These are phyloP conservation scores for Halocaridina rubra DNA, from an alignment of 2,888 invertebrate species.

Conservation along the genomic window DNA sequence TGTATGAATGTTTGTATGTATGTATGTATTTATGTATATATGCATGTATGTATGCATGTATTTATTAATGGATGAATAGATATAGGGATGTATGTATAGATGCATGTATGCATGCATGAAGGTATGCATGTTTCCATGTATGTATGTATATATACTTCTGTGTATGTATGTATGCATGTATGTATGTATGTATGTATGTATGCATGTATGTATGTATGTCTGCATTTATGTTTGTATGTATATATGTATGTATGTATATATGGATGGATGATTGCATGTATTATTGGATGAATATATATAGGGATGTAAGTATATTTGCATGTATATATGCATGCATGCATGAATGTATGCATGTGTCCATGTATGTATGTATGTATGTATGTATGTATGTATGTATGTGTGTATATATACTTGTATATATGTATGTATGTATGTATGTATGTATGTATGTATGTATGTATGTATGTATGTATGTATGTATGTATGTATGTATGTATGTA, in stretches of 20 bases:
- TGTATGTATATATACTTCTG: too few species aligned
- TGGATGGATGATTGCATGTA: too few species aligned
- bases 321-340: background rate
- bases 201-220: too few species aligned
- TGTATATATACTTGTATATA: conserved; percentile 2
- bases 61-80: too few species aligned
- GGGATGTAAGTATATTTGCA: too few species aligned
- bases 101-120: background rate
- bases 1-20: too few species aligned
- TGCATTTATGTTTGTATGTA: too few species aligned
- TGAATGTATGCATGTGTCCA: background rate
- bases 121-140: too few species aligned
- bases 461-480: conserved; percentile 1
- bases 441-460: conserved; percentile 16
- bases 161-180: conserved; percentile 2
- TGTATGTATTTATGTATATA: too few species aligned
- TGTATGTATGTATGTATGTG: conserved; percentile 13
- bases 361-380: background rate
- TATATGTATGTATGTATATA: too few species aligned
- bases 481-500: background rate
- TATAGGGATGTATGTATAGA: background rate
- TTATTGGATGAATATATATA: too few species aligned
- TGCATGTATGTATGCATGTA: too few species aligned
- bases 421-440: conserved; percentile 13
- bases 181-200: background rate